Base-by-base conservation (phyloP, 2,113 vertebrate species). In the Typhlomys cinereus region DNA sequence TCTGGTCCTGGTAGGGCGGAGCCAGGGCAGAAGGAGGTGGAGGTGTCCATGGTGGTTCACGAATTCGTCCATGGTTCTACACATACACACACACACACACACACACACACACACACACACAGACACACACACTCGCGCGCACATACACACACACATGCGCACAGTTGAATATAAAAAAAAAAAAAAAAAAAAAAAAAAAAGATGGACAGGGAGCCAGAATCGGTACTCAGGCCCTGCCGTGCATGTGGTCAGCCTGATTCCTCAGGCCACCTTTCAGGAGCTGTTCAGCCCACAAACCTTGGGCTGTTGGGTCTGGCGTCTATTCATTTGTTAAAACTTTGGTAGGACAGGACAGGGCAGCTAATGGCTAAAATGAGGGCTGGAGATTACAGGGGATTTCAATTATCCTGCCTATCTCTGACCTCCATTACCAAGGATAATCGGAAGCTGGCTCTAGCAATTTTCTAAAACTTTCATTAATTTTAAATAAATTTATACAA, bases 391-490 rank as follows among this genome's bases (percentile, higher is more conserved):
- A 44, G 36, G 62, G 94, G 95, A 96, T 96, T 93, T 94, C 95
- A 95, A 92, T 95, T 91, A 92, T 92, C 80, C 86, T 95, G 83
- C 84, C 93, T 89, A 74, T 93, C 70, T 93, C 94, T 91, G 84
- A 89, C 92, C 89, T 95, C 96, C 94, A 94, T 95, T 93, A 89
- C 94, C 83, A 89, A 90, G 87, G 94, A 96, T 95, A 95, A 96
- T 93, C 94, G 87, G 84, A 82, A 94, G 86, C 89, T 18, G 86
- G 95, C 90, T 89, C n/a, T 27, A 92, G 88, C 75, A 41, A 95
- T 96, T 97, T 96, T 93, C 89, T 85, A 89, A 93, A 96, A 94
- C 81, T 96, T 96, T 88, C 92, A 95, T 96, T 96, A 87, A 92
- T 94, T 96, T 97, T 85, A 95, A 92, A 85, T 94, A 96, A 95